Evolutionary conservation across 2,888 invertebrate genomes (phyloP).

Genomic region (Frankliniella intonsa): DNA sequence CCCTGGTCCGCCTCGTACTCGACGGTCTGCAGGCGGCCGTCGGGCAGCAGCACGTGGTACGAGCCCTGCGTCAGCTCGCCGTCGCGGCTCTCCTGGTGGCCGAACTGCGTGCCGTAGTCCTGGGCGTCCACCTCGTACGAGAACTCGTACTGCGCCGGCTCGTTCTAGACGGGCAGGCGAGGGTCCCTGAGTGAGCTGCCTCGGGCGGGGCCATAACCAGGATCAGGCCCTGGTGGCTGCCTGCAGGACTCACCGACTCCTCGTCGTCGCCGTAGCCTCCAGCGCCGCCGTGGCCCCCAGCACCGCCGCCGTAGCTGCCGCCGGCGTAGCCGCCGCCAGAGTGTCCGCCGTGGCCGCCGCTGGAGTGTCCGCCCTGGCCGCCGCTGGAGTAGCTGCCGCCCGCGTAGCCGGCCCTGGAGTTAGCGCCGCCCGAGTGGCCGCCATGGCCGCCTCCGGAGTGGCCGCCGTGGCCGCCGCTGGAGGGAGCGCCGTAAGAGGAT

Average conservation of each 20-base stretch:
- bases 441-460: too few relatives aligned
- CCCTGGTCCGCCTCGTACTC: constrained; percentile 77
- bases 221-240: background rate
- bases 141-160: constrained; percentile 81
- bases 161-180: constrained; percentile 42
- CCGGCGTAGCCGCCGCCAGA: background rate
- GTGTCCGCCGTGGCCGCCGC: background rate
- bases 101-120: constrained; percentile 72
- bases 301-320: background rate
- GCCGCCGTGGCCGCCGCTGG: too few relatives aligned
- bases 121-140: constrained; percentile 78
- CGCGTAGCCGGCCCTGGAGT: background rate
- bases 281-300: background rate
- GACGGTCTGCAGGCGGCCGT: constrained; percentile 81
- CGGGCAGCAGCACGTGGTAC: constrained; percentile 80
- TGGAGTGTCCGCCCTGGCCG: background rate
- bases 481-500: too few relatives aligned
- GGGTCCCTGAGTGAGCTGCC: too few relatives aligned
- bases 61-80: constrained; percentile 77
- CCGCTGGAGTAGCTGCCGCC: background rate
- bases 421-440: too few relatives aligned
- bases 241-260: background rate
- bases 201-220: too few relatives aligned
- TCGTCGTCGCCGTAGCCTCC: background rate
- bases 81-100: constrained; percentile 78